phyloP scores from a whole-genome alignment of 1,140 invertebrate species.

The Physella acuta region DNA sequence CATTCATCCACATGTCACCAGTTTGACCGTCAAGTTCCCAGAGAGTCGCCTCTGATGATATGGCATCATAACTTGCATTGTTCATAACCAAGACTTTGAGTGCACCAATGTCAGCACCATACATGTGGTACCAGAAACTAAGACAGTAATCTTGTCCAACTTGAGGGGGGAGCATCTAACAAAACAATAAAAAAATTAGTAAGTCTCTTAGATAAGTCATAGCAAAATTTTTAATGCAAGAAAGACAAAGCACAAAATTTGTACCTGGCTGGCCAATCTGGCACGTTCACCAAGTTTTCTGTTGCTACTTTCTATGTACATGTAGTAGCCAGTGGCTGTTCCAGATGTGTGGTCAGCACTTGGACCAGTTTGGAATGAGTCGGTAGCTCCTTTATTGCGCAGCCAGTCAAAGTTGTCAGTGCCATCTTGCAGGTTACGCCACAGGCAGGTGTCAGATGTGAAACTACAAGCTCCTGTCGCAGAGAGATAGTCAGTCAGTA shows the following conservation, averaged over 20 bases:
- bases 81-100: slow-evolving; percentile 34
- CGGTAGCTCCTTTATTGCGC: slow-evolving; percentile 35
- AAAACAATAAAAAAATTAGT: too few species aligned
- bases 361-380: slow-evolving; percentile 44
- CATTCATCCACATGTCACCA: slow-evolving; percentile 39
- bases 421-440: slow-evolving; percentile 41
- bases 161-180: slow-evolving; percentile 6
- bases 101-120: slow-evolving; percentile 28
- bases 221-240: too few species aligned
- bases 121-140: slow-evolving; percentile 43
- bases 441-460: slow-evolving; percentile 48
- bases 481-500: too few species aligned
- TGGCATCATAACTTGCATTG: slow-evolving; percentile 33
- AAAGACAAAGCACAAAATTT: too few species aligned
- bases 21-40: slow-evolving; percentile 39
- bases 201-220: too few species aligned
- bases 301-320: slow-evolving; percentile 19
- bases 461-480: slow-evolving; percentile 50
- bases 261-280: slow-evolving; percentile 29
- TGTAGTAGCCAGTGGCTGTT: slow-evolving; percentile 20
- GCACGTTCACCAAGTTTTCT: slow-evolving; percentile 5
- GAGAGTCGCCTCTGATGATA: slow-evolving; percentile 38
- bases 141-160: slow-evolving; percentile 33
- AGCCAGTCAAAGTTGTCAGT: slow-evolving; percentile 53
- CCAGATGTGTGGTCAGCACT: slow-evolving; percentile 45